Conservation (phyloP, 1,140 invertebrate species). For the Neodiprion fabricii region DNA sequence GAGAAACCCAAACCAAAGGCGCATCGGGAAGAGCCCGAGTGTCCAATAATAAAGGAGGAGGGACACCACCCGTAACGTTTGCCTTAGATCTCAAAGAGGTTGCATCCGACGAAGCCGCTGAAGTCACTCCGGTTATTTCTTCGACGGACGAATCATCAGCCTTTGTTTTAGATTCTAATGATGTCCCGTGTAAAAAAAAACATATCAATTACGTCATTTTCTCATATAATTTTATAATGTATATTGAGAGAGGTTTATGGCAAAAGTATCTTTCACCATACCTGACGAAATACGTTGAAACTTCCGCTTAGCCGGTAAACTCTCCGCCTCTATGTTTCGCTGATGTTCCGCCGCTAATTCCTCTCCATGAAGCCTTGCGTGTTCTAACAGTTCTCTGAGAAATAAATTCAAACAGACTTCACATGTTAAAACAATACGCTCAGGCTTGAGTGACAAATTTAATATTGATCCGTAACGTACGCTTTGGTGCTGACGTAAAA, state of each 20-base stretch:
- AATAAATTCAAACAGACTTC: neutral
- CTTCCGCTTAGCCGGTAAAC: slow-evolving; percentile 28
- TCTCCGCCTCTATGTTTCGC: slow-evolving; percentile 40
- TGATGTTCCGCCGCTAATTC: slow-evolving; percentile 52
- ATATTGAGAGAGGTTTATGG: neutral
- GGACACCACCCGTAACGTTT: slow-evolving; percentile 18
- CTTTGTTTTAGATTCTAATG: slow-evolving; percentile 20
- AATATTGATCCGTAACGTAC: slow-evolving; percentile 51
- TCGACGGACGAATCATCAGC: slow-evolving; percentile 28
- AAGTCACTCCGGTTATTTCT: slow-evolving; percentile 29
- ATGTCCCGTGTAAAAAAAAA: neutral
- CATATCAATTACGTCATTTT: neutral
- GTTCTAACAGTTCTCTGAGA: slow-evolving; percentile 51
- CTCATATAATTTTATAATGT: neutral
- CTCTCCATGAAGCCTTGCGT: slow-evolving; percentile 54
- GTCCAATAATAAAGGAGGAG: slow-evolving; percentile 49
- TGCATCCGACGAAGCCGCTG: slow-evolving; percentile 32
- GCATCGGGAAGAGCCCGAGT: slow-evolving; percentile 61
- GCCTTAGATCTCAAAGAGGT: slow-evolving; percentile 17
- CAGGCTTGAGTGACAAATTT: neutral
- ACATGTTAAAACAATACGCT: too few relatives aligned
- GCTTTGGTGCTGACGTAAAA: slow-evolving; percentile 73
- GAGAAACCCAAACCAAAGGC: slow-evolving; percentile 77
- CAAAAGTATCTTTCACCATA: neutral
- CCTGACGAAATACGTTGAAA: neutral